phyloP scores from a whole-genome alignment of 2,113 vertebrate species.

The Meleagris gallopavo region DNA sequence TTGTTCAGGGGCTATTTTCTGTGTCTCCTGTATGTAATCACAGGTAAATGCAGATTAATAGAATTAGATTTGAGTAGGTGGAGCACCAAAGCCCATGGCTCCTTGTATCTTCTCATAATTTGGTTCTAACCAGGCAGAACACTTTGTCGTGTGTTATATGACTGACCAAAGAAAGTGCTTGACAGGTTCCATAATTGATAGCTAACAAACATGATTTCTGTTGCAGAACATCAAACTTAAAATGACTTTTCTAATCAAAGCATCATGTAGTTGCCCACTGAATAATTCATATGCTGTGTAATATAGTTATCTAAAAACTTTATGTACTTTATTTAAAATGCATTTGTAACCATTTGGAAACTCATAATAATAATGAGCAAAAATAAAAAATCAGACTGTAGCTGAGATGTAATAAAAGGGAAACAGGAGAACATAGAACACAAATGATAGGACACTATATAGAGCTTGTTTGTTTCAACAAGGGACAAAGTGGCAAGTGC shows the following conservation, averaged over 20 bases:
- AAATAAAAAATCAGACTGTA: neutral
- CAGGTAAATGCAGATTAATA: conserved; percentile 2
- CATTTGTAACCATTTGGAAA: neutral
- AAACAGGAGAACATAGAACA: neutral
- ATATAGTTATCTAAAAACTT: neutral
- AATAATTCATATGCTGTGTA: neutral
- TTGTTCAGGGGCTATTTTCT: neutral
- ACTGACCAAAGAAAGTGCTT: neutral
- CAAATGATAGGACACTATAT: neutral
- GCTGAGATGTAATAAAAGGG: neutral
- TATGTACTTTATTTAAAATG: neutral
- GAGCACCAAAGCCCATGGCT: neutral
- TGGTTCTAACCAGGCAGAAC: neutral
- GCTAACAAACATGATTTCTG: neutral
- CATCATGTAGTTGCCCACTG: neutral
- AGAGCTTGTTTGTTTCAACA: neutral
- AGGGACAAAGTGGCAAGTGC: neutral
- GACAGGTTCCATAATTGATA: too few species aligned
- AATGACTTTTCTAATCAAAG: neutral
- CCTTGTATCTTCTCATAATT: neutral
- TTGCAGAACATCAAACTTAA: neutral
- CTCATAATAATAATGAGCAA: neutral
- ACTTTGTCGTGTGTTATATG: neutral
- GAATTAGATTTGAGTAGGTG: neutral
- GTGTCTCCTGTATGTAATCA: neutral